Evolutionary conservation across 64 coral and sea anemone genomes (phyloP).

Genomic region (Actinia tenebrosa): DNA sequence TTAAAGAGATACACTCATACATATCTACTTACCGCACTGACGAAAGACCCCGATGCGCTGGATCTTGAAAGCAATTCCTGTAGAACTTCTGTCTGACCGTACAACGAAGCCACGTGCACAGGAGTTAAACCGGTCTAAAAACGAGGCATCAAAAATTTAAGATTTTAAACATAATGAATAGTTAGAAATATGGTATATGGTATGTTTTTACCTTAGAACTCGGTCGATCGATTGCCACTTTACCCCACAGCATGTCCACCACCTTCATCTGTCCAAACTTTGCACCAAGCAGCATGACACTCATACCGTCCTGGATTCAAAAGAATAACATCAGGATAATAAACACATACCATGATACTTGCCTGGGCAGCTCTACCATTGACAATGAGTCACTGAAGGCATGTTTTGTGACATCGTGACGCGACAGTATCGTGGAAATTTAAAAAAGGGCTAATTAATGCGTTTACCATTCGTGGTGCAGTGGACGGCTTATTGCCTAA

Average conservation of each 20-base stretch:
- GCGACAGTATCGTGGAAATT: too few relatives aligned
- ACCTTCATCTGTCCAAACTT: conserved; percentile 92
- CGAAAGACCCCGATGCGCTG: conserved; percentile 37
- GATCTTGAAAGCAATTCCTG: conserved; percentile 69
- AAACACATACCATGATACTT: neutral
- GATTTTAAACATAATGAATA: neutral
- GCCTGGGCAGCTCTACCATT: neutral
- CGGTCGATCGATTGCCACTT: conserved; percentile 54
- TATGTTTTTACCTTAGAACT: conserved; percentile 65
- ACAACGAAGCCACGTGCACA: conserved; percentile 86
- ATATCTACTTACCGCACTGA: conserved; percentile 21
- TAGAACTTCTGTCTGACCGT: conserved; percentile 68
- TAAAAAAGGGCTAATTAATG: too few relatives aligned
- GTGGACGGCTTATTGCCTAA: too few relatives aligned
- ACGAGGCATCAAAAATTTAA: neutral
- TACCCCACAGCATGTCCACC: conserved; percentile 84
- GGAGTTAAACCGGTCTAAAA: conserved; percentile 85
- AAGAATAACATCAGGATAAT: neutral
- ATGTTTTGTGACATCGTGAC: too few relatives aligned
- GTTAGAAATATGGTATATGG: too few relatives aligned
- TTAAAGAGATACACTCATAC: too few relatives aligned
- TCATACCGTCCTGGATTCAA: conserved; percentile 74
- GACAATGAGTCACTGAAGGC: too few relatives aligned
- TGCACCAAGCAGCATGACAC: conserved; percentile 68
- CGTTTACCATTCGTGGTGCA: too few relatives aligned